A percentile compares a stretch with the other conserved stretches of the same genome.
phyloP scores from a whole-genome alignment of 2,113 vertebrate species.

The Piaya cayana region DNA sequence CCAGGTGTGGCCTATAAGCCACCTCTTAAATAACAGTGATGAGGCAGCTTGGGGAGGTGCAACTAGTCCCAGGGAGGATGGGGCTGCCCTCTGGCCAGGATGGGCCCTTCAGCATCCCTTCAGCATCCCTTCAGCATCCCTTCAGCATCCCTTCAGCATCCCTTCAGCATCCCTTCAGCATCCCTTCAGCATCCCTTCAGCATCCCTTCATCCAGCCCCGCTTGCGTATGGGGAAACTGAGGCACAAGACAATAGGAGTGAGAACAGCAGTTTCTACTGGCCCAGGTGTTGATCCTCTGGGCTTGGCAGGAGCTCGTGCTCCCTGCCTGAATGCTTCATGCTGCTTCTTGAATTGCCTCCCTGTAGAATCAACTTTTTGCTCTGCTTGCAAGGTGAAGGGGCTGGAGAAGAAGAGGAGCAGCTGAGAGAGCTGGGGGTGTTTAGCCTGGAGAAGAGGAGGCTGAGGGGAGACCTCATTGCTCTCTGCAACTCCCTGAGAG shows the following conservation, averaged over 20 bases:
- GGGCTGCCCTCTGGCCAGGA: neutral
- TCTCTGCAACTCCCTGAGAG: too few relatives aligned
- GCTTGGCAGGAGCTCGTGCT: neutral
- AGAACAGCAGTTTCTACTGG: neutral
- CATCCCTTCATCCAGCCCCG: too few relatives aligned
- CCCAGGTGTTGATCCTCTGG: neutral
- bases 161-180: too few relatives aligned
- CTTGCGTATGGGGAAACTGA: neutral
- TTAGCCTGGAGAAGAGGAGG: too few relatives aligned
- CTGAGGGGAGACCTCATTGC: too few relatives aligned
- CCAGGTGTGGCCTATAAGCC: neutral
- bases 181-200: too few relatives aligned
- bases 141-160: too few relatives aligned
- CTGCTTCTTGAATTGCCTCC: neutral
- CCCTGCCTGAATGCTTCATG: neutral
- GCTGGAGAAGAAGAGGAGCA: too few relatives aligned
- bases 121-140: too few relatives aligned
- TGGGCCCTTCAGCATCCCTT: too few relatives aligned
- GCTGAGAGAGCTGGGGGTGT: too few relatives aligned
- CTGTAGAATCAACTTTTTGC: neutral
- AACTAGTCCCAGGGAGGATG: accelerated
- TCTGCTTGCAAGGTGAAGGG: neutral
- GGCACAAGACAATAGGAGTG: neutral
- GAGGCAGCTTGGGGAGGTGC: neutral
- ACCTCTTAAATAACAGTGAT: neutral